A percentile compares a stretch with the other conserved stretches of the same genome.
Conservation (phyloP, 2,113 vertebrate species). For the Poicephalus gulielmi region DNA sequence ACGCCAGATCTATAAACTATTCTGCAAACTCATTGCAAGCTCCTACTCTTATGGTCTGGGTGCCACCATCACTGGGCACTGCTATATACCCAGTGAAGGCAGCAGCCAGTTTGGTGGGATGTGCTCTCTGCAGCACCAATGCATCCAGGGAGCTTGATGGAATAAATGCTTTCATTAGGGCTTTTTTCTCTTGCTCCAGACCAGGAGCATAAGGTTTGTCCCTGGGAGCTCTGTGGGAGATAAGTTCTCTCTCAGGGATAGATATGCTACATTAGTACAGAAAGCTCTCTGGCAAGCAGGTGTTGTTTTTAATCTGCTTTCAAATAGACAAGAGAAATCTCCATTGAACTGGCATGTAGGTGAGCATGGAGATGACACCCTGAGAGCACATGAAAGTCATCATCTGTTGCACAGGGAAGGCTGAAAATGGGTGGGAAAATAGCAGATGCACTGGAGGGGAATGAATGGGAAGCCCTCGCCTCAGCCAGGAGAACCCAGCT, state of each 20-base stretch:
- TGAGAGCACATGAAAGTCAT: accelerated
- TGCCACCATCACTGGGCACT: not conserved
- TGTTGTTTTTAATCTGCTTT: not conserved
- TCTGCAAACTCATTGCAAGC: not conserved
- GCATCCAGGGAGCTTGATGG: not conserved
- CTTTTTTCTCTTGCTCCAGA: not conserved
- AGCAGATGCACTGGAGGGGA: not conserved
- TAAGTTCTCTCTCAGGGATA: not conserved
- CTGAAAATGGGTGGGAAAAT: not conserved
- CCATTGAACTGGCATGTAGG: not conserved
- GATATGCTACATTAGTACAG: not conserved
- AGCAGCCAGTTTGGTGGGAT: not conserved
- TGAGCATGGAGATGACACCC: not conserved
- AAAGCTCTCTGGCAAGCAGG: not conserved
- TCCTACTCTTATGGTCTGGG: not conserved
- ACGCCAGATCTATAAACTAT: not conserved
- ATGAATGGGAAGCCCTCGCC: not conserved
- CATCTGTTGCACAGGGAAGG: accelerated
- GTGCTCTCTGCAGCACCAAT: not conserved
- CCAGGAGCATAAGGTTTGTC: not conserved
- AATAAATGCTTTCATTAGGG: not conserved
- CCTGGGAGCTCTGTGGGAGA: not conserved
- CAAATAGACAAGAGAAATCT: not conserved
- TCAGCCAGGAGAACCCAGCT: not conserved
- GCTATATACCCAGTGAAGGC: not conserved